Evolutionary conservation across 2,888 invertebrate species (phyloP).

Genomic region (Caenorhabditis sinica): DNA sequence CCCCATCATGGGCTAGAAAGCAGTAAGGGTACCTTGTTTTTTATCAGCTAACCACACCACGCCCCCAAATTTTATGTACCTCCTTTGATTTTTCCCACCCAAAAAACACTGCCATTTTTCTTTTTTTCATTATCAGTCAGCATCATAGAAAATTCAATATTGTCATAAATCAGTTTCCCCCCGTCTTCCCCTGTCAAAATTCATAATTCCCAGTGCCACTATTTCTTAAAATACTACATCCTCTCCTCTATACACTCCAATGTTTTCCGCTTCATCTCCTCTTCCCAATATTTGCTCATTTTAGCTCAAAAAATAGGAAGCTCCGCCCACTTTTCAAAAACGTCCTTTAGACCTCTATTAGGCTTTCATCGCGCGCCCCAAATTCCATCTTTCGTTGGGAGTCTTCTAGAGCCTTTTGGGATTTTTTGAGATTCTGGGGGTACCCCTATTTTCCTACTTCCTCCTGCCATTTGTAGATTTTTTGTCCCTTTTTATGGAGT

Average conservation of each 20-base stretch:
- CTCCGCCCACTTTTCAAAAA: neutral
- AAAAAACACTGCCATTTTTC: slow-evolving; percentile 44
- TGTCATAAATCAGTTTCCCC: neutral
- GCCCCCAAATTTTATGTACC: neutral
- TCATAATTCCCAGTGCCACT: slow-evolving; percentile 65
- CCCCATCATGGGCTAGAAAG: slow-evolving; percentile 74
- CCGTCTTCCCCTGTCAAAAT: slow-evolving; percentile 7
- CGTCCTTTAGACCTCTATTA: too few relatives aligned
- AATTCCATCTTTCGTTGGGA: slow-evolving; percentile 44
- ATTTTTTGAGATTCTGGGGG: neutral
- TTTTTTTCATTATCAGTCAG: neutral
- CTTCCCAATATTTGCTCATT: slow-evolving; percentile 17
- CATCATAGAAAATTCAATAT: neutral
- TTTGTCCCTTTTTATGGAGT: neutral
- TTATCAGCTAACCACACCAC: neutral
- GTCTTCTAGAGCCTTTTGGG: neutral
- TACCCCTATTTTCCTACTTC: neutral
- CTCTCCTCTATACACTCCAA: slow-evolving; percentile 11
- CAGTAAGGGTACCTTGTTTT: slow-evolving; percentile 34
- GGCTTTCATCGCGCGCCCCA: slow-evolving; percentile 62
- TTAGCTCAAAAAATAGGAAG: neutral
- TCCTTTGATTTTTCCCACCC: neutral
- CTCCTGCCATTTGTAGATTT: neutral
- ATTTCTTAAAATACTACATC: neutral
- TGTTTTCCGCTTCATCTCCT: neutral